Percentiles rank a stretch among this genome's conserved stretches.
Evolutionary conservation across 2,113 vertebrate species (phyloP).

Genomic region (Pachycephala philippinensis): DNA sequence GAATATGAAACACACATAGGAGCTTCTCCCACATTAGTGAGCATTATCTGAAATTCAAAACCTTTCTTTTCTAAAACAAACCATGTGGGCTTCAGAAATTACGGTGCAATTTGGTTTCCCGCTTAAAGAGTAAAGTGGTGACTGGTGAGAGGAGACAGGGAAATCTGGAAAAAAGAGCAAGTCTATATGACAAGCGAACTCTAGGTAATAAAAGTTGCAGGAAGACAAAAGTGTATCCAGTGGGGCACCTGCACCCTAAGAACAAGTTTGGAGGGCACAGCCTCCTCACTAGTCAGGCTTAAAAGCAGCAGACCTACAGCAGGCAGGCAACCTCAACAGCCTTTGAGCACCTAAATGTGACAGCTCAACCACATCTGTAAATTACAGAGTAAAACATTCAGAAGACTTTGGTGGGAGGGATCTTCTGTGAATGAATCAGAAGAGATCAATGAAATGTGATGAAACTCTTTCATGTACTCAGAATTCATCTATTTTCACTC

Average conservation of each 20-base stretch:
- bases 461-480: neutral
- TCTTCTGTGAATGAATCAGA: neutral
- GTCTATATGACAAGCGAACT: neutral
- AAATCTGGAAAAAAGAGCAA: neutral
- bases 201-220: neutral
- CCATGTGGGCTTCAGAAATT: neutral
- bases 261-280: neutral
- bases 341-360: neutral
- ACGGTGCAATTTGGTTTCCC: neutral
- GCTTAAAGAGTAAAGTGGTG: neutral
- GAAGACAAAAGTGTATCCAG: neutral
- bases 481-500: neutral
- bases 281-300: neutral
- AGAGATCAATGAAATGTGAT: neutral
- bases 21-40: neutral
- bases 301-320: neutral
- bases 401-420: neutral
- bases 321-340: neutral
- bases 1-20: neutral
- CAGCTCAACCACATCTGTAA: neutral
- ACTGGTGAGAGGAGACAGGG: neutral
- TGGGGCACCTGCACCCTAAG: neutral
- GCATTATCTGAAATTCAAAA: neutral
- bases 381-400: neutral
- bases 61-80: neutral